Evolutionary conservation across 2,113 vertebrate species (phyloP).

Genomic region (Phalacrocorax pelagicus): DNA sequence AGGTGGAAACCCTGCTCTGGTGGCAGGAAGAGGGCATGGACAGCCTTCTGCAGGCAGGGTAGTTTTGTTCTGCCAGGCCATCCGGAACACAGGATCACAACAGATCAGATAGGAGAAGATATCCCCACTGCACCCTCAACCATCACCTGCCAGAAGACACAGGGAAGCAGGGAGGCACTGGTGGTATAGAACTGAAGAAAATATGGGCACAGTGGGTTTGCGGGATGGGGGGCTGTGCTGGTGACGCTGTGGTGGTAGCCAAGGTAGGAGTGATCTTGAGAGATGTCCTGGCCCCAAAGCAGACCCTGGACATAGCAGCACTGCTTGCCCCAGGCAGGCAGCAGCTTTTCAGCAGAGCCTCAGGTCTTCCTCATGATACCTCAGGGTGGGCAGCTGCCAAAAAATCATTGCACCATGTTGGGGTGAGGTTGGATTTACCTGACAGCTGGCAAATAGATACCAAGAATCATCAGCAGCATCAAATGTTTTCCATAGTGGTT

Average conservation of each 20-base stretch:
- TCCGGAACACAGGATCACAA: fast-evolving
- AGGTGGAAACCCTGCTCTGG: background rate
- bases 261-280: background rate
- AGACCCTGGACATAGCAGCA: background rate
- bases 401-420: background rate
- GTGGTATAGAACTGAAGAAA: background rate
- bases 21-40: background rate
- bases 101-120: background rate
- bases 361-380: background rate
- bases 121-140: background rate
- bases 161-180: background rate
- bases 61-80: background rate
- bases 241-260: background rate
- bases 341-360: background rate
- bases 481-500: background rate
- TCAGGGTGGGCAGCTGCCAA: background rate
- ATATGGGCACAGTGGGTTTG: background rate
- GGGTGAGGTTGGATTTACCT: background rate
- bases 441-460: background rate
- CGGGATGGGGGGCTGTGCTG: background rate
- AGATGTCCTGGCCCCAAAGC: background rate
- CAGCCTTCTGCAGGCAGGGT: background rate
- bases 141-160: background rate
- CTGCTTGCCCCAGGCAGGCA: background rate
- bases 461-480: background rate